Evolutionary conservation across 2,888 invertebrate species (phyloP).

Genomic region (Eilema depressum): DNA sequence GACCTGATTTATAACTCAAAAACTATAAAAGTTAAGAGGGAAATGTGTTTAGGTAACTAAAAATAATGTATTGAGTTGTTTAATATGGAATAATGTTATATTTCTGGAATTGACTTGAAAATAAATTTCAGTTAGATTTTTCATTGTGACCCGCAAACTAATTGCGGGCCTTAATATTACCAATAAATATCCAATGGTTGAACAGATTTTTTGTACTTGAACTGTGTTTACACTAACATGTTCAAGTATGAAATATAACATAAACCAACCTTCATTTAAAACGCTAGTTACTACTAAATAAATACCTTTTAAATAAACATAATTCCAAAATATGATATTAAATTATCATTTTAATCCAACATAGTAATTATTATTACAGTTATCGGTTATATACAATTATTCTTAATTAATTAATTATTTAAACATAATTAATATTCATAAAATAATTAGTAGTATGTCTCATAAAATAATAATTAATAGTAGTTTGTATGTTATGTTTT

Average conservation of each 20-base stretch:
- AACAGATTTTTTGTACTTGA: too few species aligned
- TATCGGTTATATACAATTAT: not conserved
- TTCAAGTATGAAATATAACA: too few species aligned
- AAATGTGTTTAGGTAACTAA: not conserved
- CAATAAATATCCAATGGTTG: too few species aligned
- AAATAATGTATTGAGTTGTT: not conserved
- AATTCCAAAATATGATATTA: not conserved
- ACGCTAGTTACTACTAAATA: not conserved
- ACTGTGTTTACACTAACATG: too few species aligned
- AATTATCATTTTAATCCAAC: not conserved
- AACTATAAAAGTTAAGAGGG: constrained; percentile 8
- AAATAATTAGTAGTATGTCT: not conserved
- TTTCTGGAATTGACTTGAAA: not conserved
- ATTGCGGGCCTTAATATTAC: too few species aligned
- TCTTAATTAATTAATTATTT: not conserved
- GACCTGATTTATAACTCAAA: constrained; percentile 39
- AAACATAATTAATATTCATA: not conserved
- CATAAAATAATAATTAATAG: too few species aligned
- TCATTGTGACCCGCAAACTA: too few species aligned
- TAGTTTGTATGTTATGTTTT: too few species aligned
- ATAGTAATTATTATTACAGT: not conserved
- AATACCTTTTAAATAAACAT: not conserved
- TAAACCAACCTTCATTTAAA: too few species aligned
- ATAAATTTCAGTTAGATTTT: too few species aligned
- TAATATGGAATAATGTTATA: not conserved